Conservation (phyloP, 2,888 invertebrate species). For the Alviniconcha strummeri region DNA sequence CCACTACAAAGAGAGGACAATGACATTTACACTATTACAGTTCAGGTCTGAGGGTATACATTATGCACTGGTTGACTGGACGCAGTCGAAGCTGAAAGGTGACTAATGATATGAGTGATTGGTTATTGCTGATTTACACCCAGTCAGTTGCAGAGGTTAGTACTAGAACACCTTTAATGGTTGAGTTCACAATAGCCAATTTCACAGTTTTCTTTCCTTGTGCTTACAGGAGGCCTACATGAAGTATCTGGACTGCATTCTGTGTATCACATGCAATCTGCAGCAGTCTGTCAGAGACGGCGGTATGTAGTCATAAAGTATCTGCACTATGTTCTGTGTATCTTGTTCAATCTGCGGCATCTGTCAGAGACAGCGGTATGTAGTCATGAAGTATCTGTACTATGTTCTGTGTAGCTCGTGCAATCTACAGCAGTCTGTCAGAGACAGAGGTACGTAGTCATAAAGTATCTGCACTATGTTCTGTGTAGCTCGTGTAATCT, state of each 20-base stretch:
- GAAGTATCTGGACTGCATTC: constrained; percentile 62
- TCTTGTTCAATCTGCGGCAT: constrained; percentile 56
- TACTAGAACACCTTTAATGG: no score
- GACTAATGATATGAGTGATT: no score
- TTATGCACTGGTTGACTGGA: no score
- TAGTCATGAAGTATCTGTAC: constrained; percentile 56
- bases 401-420: constrained; percentile 58
- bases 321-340: constrained; percentile 58
- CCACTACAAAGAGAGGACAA: no score
- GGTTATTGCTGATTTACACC: no score
- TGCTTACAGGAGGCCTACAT: constrained; percentile 61
- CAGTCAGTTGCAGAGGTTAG: no score
- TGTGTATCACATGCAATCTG: constrained; percentile 55
- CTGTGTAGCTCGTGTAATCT: constrained; percentile 54
- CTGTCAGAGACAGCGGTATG: constrained; percentile 51
- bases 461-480: constrained; percentile 62
- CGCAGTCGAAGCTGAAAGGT: no score
- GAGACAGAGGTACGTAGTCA: constrained; percentile 48
- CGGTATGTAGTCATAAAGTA: constrained; percentile 56
- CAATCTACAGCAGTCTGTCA: constrained; percentile 53
- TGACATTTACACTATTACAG: no score
- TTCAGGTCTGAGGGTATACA: no score
- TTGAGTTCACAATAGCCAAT: background rate
- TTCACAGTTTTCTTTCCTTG: background rate
- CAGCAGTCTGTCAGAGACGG: constrained; percentile 50